Percentiles rank a stretch among this genome's conserved stretches.
Conservation (phyloP, 2,113 vertebrate species). For the Leucoraja erinaceus region DNA sequence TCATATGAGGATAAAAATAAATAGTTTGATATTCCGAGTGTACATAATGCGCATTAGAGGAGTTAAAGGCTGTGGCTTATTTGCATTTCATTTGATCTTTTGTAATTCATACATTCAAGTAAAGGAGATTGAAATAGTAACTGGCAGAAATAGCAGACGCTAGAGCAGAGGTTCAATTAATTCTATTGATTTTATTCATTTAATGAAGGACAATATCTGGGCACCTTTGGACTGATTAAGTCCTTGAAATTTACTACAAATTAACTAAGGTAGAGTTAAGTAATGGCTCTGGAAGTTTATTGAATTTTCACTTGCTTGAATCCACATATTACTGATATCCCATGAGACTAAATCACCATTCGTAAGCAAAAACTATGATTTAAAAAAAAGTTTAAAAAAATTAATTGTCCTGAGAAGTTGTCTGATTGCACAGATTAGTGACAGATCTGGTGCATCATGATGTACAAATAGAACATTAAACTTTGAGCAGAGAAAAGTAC, state of each 20-base stretch:
- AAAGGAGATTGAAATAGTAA: background rate
- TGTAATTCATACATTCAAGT: background rate
- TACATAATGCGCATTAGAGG: background rate
- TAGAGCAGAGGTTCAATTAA: background rate
- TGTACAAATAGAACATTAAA: background rate
- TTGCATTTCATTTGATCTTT: background rate
- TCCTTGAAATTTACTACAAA: too few species aligned
- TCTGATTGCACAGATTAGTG: too few species aligned
- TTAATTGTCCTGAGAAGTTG: too few species aligned
- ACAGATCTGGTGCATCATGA: too few species aligned
- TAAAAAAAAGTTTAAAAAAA: too few species aligned
- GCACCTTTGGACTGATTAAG: too few species aligned
- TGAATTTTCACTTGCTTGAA: too few species aligned
- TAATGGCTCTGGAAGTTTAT: too few species aligned
- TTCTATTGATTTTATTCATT: constrained; percentile 15
- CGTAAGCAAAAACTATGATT: too few species aligned
- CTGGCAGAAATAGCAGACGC: background rate
- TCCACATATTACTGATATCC: too few species aligned
- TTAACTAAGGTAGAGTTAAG: too few species aligned
- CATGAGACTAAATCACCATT: too few species aligned
- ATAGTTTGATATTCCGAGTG: background rate
- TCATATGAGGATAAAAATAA: background rate
- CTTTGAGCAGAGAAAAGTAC: background rate
- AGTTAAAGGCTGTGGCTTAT: background rate
- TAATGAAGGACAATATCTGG: background rate